Conservation (phyloP, 1,140 invertebrate species). For the Sitobion miscanthi region DNA sequence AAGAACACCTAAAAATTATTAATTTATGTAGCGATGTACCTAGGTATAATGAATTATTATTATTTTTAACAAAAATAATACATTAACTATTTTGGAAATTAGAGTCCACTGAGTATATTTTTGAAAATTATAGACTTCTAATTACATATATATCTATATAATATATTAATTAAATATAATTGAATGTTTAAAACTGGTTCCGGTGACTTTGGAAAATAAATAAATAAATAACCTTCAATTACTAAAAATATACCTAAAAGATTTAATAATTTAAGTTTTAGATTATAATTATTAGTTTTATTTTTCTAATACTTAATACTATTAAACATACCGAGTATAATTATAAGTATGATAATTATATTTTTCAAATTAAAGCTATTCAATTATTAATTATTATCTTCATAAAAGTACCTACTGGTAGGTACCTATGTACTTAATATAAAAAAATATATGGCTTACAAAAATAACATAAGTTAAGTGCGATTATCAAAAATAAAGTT, state of each 20-base stretch:
- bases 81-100: background rate
- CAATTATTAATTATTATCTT: conserved; percentile 11
- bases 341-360: background rate
- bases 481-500: no score
- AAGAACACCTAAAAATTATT: no score
- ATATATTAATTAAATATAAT: background rate
- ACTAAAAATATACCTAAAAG: background rate
- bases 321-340: background rate
- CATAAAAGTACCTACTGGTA: background rate
- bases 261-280: background rate
- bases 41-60: background rate
- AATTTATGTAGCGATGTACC: background rate
- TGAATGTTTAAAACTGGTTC: conserved; percentile 14
- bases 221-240: conserved; percentile 11
- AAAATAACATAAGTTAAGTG: no score
- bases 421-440: background rate
- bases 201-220: background rate
- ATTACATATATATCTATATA: background rate
- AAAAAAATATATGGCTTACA: background rate
- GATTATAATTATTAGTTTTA: background rate
- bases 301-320: background rate
- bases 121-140: background rate
- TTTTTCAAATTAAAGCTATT: background rate
- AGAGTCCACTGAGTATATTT: background rate
- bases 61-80: background rate